Conservation (phyloP, 2,797 vertebrate genomes). For the Lacerta viridis region DNA sequence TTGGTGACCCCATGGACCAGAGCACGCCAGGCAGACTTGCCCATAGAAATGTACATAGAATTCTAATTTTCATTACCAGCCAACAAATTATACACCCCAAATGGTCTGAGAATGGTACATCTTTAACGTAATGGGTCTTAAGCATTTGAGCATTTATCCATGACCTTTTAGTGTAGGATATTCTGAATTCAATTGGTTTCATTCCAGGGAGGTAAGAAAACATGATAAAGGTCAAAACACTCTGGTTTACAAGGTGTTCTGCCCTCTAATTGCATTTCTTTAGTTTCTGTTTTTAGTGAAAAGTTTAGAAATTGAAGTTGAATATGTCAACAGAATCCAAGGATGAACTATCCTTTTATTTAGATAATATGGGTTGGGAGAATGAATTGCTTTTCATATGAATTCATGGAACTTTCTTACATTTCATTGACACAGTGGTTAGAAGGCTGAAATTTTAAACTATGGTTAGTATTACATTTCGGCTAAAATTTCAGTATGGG, state of each 20-base stretch:
- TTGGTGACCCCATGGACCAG: no score
- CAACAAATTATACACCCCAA: not conserved
- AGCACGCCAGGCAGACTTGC: no score
- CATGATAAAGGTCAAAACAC: not conserved
- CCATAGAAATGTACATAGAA: not conserved
- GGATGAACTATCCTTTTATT: not conserved
- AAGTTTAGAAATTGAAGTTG: conserved; percentile 3
- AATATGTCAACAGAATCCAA: not conserved
- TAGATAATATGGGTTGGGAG: not conserved
- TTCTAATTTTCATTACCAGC: not conserved
- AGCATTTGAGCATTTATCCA: not conserved
- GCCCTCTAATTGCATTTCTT: not conserved
- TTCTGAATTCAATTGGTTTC: conserved; percentile 1
- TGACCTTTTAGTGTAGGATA: not conserved
- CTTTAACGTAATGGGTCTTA: not conserved
- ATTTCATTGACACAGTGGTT: not conserved
- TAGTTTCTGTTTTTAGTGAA: not conserved
- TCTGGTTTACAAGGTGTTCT: not conserved
- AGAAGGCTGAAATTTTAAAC: not conserved
- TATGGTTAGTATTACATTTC: not conserved
- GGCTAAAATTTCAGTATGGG: not conserved
- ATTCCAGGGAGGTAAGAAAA: not conserved
- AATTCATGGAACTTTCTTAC: not conserved
- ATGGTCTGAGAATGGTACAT: not conserved
- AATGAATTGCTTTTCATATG: not conserved